Percentiles rank a stretch among this genome's conserved stretches.
Evolutionary conservation across 92 coral and sea anemone species (phyloP).

Genomic region (Paramuricea clavata): DNA sequence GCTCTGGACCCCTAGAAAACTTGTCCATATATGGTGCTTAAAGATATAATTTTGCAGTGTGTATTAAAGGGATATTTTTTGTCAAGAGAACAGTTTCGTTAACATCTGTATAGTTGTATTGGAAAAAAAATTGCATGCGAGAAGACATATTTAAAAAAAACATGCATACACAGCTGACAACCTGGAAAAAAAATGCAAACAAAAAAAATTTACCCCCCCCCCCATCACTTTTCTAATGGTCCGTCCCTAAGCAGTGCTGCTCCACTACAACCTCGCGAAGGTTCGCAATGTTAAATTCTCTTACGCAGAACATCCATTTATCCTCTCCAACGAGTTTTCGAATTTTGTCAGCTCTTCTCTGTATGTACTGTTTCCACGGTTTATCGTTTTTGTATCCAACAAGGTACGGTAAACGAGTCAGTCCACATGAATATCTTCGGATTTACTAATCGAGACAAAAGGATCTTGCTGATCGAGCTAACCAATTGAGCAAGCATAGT

Average conservation of each 20-base stretch:
- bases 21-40: no score
- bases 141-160: no score
- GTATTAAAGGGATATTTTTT: no score
- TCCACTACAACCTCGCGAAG: background rate
- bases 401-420: slow-evolving; percentile 8
- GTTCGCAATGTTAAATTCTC: slow-evolving; percentile 3
- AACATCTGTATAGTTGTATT: no score
- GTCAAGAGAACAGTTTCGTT: no score
- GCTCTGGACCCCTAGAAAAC: no score
- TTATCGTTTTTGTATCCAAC: slow-evolving; percentile 25
- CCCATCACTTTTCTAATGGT: no score
- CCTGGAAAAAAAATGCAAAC: no score
- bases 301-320: background rate
- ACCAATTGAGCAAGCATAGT: slow-evolving; percentile 1
- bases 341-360: background rate
- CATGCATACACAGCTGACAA: no score
- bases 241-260: background rate
- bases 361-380: slow-evolving; percentile 4
- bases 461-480: background rate
- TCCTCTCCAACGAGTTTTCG: background rate
- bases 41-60: no score
- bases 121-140: no score
- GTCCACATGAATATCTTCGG: slow-evolving; percentile 25
- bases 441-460: background rate
- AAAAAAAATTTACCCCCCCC: no score